Evolutionary conservation across 2,888 invertebrate species (phyloP).

Genomic region (Congeria kusceri): DNA sequence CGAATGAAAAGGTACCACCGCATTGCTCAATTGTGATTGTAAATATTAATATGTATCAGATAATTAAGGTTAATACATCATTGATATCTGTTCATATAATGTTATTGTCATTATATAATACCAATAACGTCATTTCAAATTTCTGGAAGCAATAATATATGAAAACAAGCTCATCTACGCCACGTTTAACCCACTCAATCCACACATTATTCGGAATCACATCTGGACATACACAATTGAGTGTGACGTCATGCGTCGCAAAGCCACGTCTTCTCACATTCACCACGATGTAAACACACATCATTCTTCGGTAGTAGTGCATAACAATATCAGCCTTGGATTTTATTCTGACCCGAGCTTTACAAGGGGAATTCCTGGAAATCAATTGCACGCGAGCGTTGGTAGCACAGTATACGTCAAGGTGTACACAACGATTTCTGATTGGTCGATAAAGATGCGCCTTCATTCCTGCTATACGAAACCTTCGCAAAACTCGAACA

Average conservation of each 20-base stretch:
- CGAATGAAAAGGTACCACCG: conserved; percentile 24
- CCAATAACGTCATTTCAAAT: not conserved
- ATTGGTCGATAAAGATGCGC: not conserved
- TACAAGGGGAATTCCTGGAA: not conserved
- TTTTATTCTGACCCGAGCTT: conserved; percentile 18
- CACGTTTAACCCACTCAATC: conserved; percentile 14
- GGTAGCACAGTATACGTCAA: conserved; percentile 18
- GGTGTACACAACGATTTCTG: conserved; percentile 10
- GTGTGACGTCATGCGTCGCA: conserved; percentile 18
- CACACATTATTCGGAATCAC: conserved; percentile 17
- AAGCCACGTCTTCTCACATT: conserved; percentile 16
- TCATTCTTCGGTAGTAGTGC: conserved; percentile 8
- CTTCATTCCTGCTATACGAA: not conserved
- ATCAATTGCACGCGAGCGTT: not conserved
- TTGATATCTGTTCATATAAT: not conserved
- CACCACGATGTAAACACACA: conserved; percentile 15
- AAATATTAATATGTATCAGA: too few species aligned
- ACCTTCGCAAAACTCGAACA: not conserved
- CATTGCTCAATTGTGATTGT: too few species aligned
- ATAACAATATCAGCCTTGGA: conserved; percentile 12
- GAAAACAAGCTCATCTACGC: conserved; percentile 11
- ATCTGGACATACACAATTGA: conserved; percentile 20
- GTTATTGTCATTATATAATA: too few species aligned
- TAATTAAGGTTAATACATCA: too few species aligned
- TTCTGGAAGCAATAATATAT: conserved; percentile 9